Evolutionary conservation across 2,797 vertebrate genomes (phyloP).

Genomic region (Rhincodon typus): DNA sequence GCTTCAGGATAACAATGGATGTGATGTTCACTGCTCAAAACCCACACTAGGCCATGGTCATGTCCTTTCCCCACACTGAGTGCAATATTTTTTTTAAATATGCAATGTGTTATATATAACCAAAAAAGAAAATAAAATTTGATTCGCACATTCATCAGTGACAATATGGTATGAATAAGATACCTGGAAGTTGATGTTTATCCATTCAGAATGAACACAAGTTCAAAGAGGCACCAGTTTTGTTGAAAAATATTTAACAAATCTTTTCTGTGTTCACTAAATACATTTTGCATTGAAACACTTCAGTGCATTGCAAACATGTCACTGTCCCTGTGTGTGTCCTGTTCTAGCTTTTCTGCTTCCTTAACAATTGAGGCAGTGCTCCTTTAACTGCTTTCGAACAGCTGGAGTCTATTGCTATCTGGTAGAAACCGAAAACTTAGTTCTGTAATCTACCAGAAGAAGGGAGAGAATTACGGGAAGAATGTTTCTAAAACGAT

Average conservation of each 20-base stretch:
- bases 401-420: too few species aligned
- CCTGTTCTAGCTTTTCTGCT: not conserved
- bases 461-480: not conserved
- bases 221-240: not conserved
- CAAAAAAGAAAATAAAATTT: not conserved
- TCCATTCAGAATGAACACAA: not conserved
- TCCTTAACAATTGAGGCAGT: not conserved
- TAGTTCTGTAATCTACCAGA: not conserved
- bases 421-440: not conserved
- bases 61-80: not conserved
- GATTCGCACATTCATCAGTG: not conserved
- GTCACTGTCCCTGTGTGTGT: not conserved
- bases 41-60: not conserved
- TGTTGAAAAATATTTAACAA: not conserved
- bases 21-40: not conserved
- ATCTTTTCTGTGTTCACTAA: not conserved
- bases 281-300: not conserved
- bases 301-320: not conserved
- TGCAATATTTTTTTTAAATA: not conserved
- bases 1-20: constrained; percentile 26
- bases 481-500: not conserved
- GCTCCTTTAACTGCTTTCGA: not conserved
- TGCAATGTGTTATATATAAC: not conserved
- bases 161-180: not conserved
- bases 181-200: constrained; percentile 1